A percentile compares a stretch with the other conserved stretches of the same genome.
Conservation (phyloP, 1,140 invertebrate genomes). For the Brachystomella parvula region DNA sequence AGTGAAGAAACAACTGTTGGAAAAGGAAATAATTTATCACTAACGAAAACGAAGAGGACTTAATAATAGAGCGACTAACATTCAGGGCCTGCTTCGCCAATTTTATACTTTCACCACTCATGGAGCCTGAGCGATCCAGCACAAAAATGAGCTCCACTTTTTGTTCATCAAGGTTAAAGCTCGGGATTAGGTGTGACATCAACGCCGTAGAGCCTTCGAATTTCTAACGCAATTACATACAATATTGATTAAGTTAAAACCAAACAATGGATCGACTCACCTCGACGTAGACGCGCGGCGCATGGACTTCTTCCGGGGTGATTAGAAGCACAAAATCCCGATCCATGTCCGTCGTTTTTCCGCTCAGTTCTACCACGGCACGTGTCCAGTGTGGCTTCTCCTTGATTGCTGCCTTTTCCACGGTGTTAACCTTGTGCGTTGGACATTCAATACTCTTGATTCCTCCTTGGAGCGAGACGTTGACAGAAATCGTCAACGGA, state of each 20-base stretch:
- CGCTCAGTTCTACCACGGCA: slow-evolving; percentile 21
- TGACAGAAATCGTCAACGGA: neutral
- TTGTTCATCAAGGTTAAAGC: slow-evolving; percentile 37
- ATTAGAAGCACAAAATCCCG: slow-evolving; percentile 38
- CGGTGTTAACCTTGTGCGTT: slow-evolving; percentile 24
- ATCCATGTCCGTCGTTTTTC: slow-evolving; percentile 37
- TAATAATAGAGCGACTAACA: slow-evolving; percentile 21
- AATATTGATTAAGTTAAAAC: too few species aligned
- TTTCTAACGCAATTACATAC: too few species aligned
- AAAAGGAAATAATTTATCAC: neutral
- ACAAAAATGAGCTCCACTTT: slow-evolving; percentile 41
- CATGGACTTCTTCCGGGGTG: slow-evolving; percentile 26
- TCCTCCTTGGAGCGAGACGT: slow-evolving; percentile 8
- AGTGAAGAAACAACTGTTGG: slow-evolving; percentile 36
- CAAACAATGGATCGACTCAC: too few species aligned
- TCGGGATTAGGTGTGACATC: slow-evolving; percentile 39
- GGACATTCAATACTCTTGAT: slow-evolving; percentile 23
- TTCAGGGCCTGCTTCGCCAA: slow-evolving; percentile 41
- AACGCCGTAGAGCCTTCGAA: slow-evolving; percentile 20
- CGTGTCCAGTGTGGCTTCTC: slow-evolving; percentile 23
- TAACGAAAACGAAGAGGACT: neutral
- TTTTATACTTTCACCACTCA: slow-evolving; percentile 40
- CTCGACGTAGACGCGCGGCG: slow-evolving; percentile 33
- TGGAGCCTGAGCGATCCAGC: slow-evolving; percentile 42
- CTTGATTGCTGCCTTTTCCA: slow-evolving; percentile 14